Evolutionary conservation across 1,140 invertebrate genomes (phyloP), one percentile per base, ranked within the genome.

Genomic region (Arctopsyche grandis): DNA sequence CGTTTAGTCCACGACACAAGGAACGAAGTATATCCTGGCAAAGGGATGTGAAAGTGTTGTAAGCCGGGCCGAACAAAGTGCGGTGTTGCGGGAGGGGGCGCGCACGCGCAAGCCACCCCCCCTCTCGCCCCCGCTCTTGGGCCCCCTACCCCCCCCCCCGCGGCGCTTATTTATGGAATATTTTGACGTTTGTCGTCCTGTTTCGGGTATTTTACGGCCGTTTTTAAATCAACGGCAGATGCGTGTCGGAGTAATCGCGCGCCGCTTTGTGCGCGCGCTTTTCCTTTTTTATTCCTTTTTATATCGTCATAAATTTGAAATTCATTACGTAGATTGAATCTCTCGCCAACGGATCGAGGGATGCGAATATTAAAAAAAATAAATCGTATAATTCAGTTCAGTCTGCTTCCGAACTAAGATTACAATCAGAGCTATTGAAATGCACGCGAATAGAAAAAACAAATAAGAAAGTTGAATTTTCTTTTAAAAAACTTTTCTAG

Each of bases 181-280:
- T 82, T 82, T 79, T 77, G 75, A 82, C 58, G 75, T 78, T 79
- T 74, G 63, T 46, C 56, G 74, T 79, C 46, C 24, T 77, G 14
- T 81, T 77, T 77, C 26, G 69, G 76, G 38, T 77, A 56, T 79
- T 81, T 81, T 82, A 82, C 66, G 80, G 63, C 46, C 78, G 75
- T 79, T 82, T 79, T 79, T 75, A 79, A 81, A 82, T 79, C 80
- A 75, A 79, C 78, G 80, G 77, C 80, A 79, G 74, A 82, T 79
- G 80, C 78, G 78, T 82, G 80, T 75, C 79, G 79, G 75, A 10
- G 69, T 70, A 70, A 70, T 70, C 69, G 69, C 69, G 60, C 19
- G 24, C 60, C 19, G 12, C 19, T 26, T 22, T 66, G 10, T 22
- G 10, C 24, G 24, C n/a, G 60, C 21, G 60, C 60, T 22, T 52